Evolutionary conservation across 1,140 invertebrate species (phyloP).

Genomic region (Neotoxoptera formosana): DNA sequence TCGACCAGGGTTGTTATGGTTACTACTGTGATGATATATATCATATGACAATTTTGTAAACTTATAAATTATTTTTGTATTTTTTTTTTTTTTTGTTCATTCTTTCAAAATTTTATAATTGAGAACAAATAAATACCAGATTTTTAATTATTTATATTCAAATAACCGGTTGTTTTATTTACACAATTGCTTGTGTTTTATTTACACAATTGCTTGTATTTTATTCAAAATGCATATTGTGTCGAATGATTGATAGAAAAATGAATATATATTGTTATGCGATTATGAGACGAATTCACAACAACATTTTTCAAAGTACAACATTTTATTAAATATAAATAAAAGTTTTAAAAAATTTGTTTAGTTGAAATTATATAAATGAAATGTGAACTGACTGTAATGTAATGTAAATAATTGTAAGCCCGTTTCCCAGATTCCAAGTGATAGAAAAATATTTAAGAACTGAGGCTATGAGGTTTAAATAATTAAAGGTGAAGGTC

Average conservation of each 20-base stretch:
- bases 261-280: background rate
- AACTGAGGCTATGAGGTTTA: no score
- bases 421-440: no score
- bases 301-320: background rate
- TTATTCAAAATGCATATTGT: no score
- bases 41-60: background rate
- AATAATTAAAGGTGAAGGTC: background rate
- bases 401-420: no score
- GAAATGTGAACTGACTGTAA: no score
- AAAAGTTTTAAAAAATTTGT: no score
- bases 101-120: background rate
- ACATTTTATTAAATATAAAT: no score
- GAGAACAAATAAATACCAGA: background rate
- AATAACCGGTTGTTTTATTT: background rate
- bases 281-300: background rate
- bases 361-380: no score
- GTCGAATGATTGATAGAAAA: no score
- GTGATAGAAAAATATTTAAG: background rate
- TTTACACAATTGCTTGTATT: background rate
- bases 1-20: background rate
- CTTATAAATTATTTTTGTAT: background rate
- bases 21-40: background rate
- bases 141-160: background rate
- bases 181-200: no score
- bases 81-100: background rate